Evolutionary conservation across 2,113 vertebrate genomes (phyloP).

Genomic region (Baryphthengus martii): DNA sequence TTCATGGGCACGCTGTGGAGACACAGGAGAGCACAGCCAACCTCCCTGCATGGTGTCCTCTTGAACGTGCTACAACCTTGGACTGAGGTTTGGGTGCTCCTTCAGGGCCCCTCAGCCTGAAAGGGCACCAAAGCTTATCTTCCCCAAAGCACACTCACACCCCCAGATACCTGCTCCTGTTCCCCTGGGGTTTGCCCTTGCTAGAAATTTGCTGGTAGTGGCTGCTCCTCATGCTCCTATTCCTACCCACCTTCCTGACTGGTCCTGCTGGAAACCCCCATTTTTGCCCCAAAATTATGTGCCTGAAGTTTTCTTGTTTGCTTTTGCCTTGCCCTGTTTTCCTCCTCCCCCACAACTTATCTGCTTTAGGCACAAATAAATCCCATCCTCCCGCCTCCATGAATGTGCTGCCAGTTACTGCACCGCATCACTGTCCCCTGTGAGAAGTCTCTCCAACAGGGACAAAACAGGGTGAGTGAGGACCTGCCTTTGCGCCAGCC

Average conservation of each 20-base stretch:
- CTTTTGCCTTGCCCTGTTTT: not conserved
- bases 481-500: not conserved
- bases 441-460: not conserved
- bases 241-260: not conserved
- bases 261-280: rapidly evolving
- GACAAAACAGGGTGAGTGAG: rapidly evolving
- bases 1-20: not conserved
- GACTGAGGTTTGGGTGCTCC: not conserved
- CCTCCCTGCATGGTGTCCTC: not conserved
- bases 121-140: not conserved
- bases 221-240: not conserved
- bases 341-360: not conserved
- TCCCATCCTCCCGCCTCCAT: rapidly evolving
- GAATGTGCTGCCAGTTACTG: not conserved
- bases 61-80: not conserved
- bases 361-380: not conserved
- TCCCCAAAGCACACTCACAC: not conserved
- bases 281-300: not conserved
- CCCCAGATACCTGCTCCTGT: not conserved
- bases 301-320: not conserved
- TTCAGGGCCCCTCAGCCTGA: not conserved
- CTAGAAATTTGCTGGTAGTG: not conserved
- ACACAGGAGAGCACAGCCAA: rapidly evolving
- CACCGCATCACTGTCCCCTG: not conserved
- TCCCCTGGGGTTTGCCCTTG: not conserved